phyloP scores from a whole-genome alignment of 2,888 invertebrate genomes.

The Caenorhabditis japonica region DNA sequence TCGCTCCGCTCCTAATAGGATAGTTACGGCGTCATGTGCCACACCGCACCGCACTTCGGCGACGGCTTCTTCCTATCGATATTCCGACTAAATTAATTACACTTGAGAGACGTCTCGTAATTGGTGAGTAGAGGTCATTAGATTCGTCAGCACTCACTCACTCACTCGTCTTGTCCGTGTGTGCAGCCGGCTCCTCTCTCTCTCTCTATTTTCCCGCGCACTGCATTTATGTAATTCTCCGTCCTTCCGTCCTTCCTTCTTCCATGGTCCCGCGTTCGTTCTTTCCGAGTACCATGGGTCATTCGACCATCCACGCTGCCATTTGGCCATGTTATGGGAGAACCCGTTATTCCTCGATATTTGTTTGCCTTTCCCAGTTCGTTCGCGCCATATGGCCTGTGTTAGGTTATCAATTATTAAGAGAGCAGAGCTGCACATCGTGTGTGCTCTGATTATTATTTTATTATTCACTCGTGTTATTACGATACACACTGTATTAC shows the following conservation, averaged over 20 bases:
- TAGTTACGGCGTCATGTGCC: conserved; percentile 14
- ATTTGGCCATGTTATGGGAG: conserved; percentile 37
- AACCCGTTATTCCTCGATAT: conserved; percentile 3
- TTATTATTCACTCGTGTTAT: conserved; percentile 30
- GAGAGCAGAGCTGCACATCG: conserved; percentile 12
- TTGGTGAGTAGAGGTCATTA: conserved; percentile 53
- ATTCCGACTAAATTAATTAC: conserved; percentile 54
- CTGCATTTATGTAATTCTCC: conserved; percentile 49
- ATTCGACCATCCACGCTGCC: conserved; percentile 33
- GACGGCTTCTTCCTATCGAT: conserved; percentile 26
- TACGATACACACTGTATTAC: conserved; percentile 7
- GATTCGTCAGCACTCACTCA: conserved; percentile 46
- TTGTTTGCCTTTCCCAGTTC: conserved; percentile 45
- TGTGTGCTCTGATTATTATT: conserved; percentile 42
- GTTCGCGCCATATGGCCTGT: conserved; percentile 41
- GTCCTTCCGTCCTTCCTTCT: conserved; percentile 11
- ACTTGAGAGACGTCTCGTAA: conserved; percentile 53
- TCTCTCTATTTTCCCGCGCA: conserved; percentile 15
- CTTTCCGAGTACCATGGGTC: conserved; percentile 18
- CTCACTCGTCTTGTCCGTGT: conserved; percentile 11
- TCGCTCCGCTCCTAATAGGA: conserved; percentile 31
- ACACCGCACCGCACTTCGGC: conserved; percentile 6
- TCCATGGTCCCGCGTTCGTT: no score
- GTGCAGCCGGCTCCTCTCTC: conserved; percentile 31
- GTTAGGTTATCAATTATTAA: conserved; percentile 52